phyloP scores from a whole-genome alignment of 2,888 invertebrate species.

The Nemapogon koenigi region DNA sequence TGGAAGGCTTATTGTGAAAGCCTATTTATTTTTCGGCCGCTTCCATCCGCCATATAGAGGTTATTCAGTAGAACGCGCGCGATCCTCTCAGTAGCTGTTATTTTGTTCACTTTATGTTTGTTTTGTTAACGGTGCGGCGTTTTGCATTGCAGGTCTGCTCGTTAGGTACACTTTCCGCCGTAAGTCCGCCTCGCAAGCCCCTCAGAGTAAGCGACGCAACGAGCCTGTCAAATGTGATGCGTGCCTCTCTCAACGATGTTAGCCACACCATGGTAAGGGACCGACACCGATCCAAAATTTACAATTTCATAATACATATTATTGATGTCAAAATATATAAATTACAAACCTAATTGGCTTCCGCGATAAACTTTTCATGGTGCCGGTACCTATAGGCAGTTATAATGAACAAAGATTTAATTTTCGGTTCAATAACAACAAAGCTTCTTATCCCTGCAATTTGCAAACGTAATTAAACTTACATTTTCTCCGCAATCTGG shows the following conservation, averaged over 20 bases:
- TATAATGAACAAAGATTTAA: too few relatives aligned
- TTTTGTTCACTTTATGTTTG: slow-evolving; percentile 39
- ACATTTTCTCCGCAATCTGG: slow-evolving; percentile 5
- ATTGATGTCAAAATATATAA: too few relatives aligned
- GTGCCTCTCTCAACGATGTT: slow-evolving; percentile 65
- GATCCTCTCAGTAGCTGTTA: slow-evolving; percentile 24
- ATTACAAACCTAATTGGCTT: too few relatives aligned
- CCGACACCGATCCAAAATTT: slow-evolving; percentile 16
- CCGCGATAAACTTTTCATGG: too few relatives aligned
- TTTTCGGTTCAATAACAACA: too few relatives aligned
- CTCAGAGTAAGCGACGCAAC: slow-evolving; percentile 53
- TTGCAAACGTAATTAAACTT: too few relatives aligned
- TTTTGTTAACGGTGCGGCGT: slow-evolving; percentile 63
- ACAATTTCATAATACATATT: too few relatives aligned
- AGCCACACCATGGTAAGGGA: slow-evolving; percentile 60
- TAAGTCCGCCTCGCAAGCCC: slow-evolving; percentile 63
- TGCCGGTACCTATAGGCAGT: too few relatives aligned
- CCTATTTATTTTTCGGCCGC: slow-evolving; percentile 42
- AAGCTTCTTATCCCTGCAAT: too few relatives aligned
- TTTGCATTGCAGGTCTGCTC: slow-evolving; percentile 67
- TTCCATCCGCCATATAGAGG: slow-evolving; percentile 56
- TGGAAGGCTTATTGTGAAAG: slow-evolving; percentile 19
- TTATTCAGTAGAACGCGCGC: slow-evolving; percentile 59
- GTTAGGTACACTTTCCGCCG: slow-evolving; percentile 68
- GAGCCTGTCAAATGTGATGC: slow-evolving; percentile 64